phyloP scores from a whole-genome alignment of 2,888 invertebrate species.

The Cheilosia grossa region DNA sequence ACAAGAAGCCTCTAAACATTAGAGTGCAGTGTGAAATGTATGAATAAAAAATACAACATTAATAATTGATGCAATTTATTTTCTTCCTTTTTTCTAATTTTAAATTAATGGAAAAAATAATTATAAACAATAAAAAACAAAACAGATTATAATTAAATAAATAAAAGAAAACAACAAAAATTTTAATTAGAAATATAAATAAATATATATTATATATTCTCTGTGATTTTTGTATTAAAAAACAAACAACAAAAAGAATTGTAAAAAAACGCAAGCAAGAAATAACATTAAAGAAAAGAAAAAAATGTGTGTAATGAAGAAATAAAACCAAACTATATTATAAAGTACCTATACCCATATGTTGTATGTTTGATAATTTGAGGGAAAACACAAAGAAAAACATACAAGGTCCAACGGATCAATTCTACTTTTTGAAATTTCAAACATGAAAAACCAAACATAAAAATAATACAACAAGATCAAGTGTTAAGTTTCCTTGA shows the following conservation, averaged over 20 bases:
- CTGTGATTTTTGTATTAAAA: constrained; percentile 76
- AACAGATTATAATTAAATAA: constrained; percentile 61
- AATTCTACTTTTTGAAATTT: constrained; percentile 60
- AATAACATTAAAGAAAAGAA: constrained; percentile 50
- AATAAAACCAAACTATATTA: constrained; percentile 8
- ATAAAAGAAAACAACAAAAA: constrained; percentile 41
- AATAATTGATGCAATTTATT: constrained; percentile 71
- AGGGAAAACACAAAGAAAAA: constrained; percentile 27
- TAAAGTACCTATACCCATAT: constrained; percentile 49
- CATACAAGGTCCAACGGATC: constrained; percentile 50
- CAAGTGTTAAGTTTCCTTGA: constrained; percentile 70
- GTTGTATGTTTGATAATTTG: constrained; percentile 44
- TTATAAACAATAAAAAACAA: constrained; percentile 55
- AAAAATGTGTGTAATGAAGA: constrained; percentile 44
- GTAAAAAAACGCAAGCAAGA: constrained; percentile 49
- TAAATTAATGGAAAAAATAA: constrained; percentile 65
- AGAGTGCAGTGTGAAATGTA: constrained; percentile 42
- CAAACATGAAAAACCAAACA: constrained; percentile 24
- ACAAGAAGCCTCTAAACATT: background rate
- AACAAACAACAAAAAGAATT: constrained; percentile 69
- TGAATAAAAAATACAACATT: constrained; percentile 34
- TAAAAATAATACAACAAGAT: constrained; percentile 30
- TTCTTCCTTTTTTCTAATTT: constrained; percentile 69
- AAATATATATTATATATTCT: constrained; percentile 74
- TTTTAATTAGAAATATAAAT: constrained; percentile 66